phyloP scores from a whole-genome alignment of 2,888 invertebrate genomes.

The Ethmia dodecea region DNA sequence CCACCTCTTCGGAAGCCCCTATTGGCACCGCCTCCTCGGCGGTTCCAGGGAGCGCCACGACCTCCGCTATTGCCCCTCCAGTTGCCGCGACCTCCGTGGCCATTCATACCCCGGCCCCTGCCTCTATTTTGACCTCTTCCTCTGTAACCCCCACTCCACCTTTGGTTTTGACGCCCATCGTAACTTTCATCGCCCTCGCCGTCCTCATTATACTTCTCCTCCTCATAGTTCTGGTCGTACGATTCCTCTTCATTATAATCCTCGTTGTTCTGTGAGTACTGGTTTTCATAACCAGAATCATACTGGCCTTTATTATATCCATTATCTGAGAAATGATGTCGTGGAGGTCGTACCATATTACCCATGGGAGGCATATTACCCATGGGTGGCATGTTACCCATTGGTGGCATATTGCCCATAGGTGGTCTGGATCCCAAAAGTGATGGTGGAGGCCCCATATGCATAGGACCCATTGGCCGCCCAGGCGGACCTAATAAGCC shows the following conservation, averaged over 20 bases:
- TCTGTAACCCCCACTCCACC: conserved; percentile 55
- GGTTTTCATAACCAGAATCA: conserved; percentile 50
- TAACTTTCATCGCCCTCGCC: conserved; percentile 41
- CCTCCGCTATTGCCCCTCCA: conserved; percentile 40
- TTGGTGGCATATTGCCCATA: conserved; percentile 33
- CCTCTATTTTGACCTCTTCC: conserved; percentile 52
- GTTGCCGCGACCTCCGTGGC: conserved; percentile 56
- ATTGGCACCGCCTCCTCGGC: conserved; percentile 48
- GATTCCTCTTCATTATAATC: conserved; percentile 47
- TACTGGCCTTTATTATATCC: conserved; percentile 59
- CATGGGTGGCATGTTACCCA: conserved; percentile 40
- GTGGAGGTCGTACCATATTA: conserved; percentile 26
- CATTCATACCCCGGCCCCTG: conserved; percentile 57
- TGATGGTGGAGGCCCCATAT: conserved; percentile 11
- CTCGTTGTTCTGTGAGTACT: conserved; percentile 51
- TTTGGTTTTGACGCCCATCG: conserved; percentile 31
- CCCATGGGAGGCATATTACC: conserved; percentile 29
- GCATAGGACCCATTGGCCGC: conserved; percentile 12
- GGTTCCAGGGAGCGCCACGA: conserved; percentile 47
- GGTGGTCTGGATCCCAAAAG: conserved; percentile 10
- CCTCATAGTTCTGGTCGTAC: conserved; percentile 47
- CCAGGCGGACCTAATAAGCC: conserved; percentile 9
- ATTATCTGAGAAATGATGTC: conserved; percentile 53
- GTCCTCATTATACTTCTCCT: conserved; percentile 51
- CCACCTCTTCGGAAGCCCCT: conserved; percentile 61